These are phyloP conservation scores for Limanda limanda DNA, from an alignment of 2,113 vertebrate genomes.

Conservation along the genomic window DNA sequence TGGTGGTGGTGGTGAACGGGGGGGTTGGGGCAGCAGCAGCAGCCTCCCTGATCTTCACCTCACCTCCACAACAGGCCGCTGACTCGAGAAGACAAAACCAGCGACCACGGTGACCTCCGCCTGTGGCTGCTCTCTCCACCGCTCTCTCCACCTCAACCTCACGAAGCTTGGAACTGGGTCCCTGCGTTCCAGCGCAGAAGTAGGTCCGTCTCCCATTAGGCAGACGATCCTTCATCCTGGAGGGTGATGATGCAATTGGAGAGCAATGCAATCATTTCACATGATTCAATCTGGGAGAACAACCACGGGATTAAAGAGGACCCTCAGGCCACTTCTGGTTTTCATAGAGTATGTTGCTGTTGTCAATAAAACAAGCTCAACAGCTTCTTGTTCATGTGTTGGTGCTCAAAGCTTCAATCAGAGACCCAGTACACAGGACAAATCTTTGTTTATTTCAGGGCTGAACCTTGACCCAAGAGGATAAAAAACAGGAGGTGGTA, in stretches of 20 bases:
- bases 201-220: slow-evolving; percentile 48
- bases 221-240: slow-evolving; percentile 52
- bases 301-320: slow-evolving; percentile 60
- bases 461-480: neutral
- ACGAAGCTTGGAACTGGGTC: slow-evolving; percentile 38
- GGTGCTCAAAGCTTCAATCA: slow-evolving; percentile 40
- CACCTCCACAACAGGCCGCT: slow-evolving; percentile 31
- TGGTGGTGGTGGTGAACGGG: neutral
- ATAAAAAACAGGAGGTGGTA: slow-evolving; percentile 5
- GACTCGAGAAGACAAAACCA: slow-evolving; percentile 60
- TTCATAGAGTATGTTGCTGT: slow-evolving; percentile 43
- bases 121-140: slow-evolving; percentile 29
- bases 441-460: slow-evolving; percentile 20
- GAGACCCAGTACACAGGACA: slow-evolving; percentile 23
- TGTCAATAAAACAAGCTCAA: slow-evolving; percentile 47
- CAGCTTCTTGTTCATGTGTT: slow-evolving; percentile 32
- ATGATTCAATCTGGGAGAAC: slow-evolving; percentile 63
- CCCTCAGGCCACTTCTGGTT: slow-evolving; percentile 50
- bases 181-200: slow-evolving; percentile 25
- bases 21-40: slow-evolving; percentile 8
- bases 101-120: slow-evolving; percentile 49
- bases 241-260: slow-evolving; percentile 75
- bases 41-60: slow-evolving; percentile 70
- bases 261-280: slow-evolving; percentile 69
- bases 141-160: slow-evolving; percentile 37